Base-by-base conservation (phyloP, 2,797 vertebrate genomes). In the Sciaenops ocellatus region DNA sequence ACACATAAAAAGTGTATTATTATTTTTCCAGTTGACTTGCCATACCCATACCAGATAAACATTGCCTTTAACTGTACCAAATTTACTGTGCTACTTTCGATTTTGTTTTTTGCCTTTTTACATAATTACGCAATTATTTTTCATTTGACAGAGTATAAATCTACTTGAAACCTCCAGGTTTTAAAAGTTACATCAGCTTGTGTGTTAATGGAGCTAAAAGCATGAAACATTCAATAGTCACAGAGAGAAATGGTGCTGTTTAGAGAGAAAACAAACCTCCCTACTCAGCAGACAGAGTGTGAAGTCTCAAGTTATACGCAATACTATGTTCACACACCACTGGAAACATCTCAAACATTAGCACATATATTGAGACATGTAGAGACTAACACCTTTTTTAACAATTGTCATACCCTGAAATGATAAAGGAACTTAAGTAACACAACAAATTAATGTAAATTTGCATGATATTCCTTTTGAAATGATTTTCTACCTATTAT, bases 11-110 rank as follows among this genome's bases (percentile, higher is more conserved):
- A 52, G 22, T n/a, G 13, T 28, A 38, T n/a, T 38, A 46, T 60
- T 10, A 80, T 67, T 28, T 67, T 56, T 44, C 11, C 11, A 4
- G 17, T 46, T 61, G 22, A n/a, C 24, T 67, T 51, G 18, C 38
- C 4, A n/a, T 42, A 54, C 12, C 12, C 16, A 42, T 15, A 61
- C 11, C 34, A 38, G 34, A 38, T 38, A 8, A 38, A 38, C 34
- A 8, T 2, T 38, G 34, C 34, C 34, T 38, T 38, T 38, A 38
- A 38, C 34, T 38, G 34, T 34, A 38, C 34, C 8, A 61, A 47
- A 61, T 47, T 28, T n/a, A 17, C 17, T n/a, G 46, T 28, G 22
- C 10, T 50, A 41, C 24, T 63, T 4, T 44, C 16, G 2, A 59
- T 42, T 17, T 54, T 52, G 11, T 1, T 10, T 38, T 13, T 61